phyloP scores from a whole-genome alignment of 2,113 vertebrate genomes.

The Myocastor coypus region DNA sequence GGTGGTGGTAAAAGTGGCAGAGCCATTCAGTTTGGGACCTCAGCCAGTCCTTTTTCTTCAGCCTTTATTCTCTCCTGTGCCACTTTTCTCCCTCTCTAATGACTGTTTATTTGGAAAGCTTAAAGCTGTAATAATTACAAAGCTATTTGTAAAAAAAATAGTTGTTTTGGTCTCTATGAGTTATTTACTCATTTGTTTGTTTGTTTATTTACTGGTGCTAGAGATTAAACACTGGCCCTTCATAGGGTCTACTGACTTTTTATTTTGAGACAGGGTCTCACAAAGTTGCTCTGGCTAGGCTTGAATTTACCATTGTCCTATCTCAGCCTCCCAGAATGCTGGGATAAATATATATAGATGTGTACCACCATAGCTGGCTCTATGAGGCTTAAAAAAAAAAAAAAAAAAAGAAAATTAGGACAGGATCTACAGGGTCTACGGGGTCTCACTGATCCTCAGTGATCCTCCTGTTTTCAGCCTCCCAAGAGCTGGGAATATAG shows the following conservation, averaged over 20 bases:
- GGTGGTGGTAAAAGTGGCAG: neutral
- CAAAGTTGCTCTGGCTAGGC: neutral
- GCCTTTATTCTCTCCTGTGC: neutral
- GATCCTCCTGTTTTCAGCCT: too few species aligned
- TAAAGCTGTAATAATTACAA: constrained; percentile 40
- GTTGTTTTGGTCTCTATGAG: neutral
- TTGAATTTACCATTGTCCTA: neutral
- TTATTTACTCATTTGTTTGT: neutral
- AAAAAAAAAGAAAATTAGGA: too few species aligned
- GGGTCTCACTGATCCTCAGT: too few species aligned
- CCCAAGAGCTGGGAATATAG: too few species aligned
- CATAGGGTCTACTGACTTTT: neutral
- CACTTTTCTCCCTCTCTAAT: neutral
- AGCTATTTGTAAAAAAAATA: neutral
- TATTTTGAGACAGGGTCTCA: neutral
- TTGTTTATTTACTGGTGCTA: neutral
- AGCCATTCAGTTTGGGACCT: neutral
- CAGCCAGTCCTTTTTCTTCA: neutral
- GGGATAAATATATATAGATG: neutral
- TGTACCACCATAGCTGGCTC: neutral
- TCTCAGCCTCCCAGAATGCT: neutral
- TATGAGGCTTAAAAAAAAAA: too few species aligned
- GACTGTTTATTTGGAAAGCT: constrained; percentile 34
- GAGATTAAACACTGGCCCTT: neutral
- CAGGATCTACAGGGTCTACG: too few species aligned